Percentiles rank a stretch among this genome's conserved stretches.
Evolutionary conservation across 2,888 invertebrate genomes (phyloP).

Genomic region (Drosophila bunnanda): DNA sequence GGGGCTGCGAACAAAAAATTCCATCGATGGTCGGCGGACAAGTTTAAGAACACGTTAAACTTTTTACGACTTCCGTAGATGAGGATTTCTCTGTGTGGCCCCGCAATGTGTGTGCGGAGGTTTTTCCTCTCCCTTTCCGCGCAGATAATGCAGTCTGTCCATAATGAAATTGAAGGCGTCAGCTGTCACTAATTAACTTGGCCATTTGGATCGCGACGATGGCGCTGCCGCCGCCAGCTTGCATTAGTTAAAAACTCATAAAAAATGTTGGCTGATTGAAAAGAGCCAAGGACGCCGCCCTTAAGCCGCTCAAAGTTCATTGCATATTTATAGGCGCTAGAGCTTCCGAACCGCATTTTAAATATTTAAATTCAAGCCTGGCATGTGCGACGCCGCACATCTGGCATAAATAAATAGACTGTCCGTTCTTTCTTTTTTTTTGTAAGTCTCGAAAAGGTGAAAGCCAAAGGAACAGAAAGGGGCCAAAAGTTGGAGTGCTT

Average conservation of each 20-base stretch:
- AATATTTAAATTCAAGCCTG: slow-evolving; percentile 70
- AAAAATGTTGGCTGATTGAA: slow-evolving; percentile 66
- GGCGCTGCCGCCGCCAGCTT: slow-evolving; percentile 2
- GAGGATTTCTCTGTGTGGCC: slow-evolving; percentile 40
- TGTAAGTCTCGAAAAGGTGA: slow-evolving; percentile 26
- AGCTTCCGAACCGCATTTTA: slow-evolving; percentile 57
- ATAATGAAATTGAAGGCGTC: slow-evolving; percentile 55
- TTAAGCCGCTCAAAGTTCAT: slow-evolving; percentile 57
- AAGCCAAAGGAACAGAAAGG: slow-evolving; percentile 1
- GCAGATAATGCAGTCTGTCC: slow-evolving; percentile 39
- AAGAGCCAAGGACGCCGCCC: slow-evolving; percentile 37
- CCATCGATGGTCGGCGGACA: slow-evolving; percentile 35
- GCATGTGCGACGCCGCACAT: slow-evolving; percentile 50
- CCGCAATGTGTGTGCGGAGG: slow-evolving; percentile 23
- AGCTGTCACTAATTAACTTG: slow-evolving; percentile 76
- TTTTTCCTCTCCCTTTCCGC: background rate
- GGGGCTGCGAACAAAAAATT: slow-evolving; percentile 27
- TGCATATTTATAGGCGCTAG: slow-evolving; percentile 69
- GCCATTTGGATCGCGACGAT: slow-evolving; percentile 47
- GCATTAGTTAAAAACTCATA: slow-evolving; percentile 74
- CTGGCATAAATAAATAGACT: slow-evolving; percentile 73
- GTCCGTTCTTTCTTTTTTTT: slow-evolving; percentile 11
- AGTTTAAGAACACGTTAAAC: slow-evolving; percentile 73
- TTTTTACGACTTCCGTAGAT: slow-evolving; percentile 72
- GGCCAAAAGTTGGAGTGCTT: slow-evolving; percentile 15